phyloP scores from a whole-genome alignment of 1,140 invertebrate genomes.

The Aradophagus sp. region DNA sequence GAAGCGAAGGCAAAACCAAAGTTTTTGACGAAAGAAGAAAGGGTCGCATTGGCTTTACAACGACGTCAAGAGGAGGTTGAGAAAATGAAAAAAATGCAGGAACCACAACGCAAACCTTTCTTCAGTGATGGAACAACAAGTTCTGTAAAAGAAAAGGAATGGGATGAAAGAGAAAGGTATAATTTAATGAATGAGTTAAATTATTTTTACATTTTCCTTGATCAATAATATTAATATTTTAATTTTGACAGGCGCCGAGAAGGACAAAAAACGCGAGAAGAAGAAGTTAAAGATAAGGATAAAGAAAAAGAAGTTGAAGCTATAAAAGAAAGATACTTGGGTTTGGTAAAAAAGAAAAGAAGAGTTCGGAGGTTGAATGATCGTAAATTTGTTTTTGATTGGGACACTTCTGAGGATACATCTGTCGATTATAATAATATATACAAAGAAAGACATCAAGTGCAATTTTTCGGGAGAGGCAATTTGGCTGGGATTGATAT shows the following conservation, averaged over 20 bases:
- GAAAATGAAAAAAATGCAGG: slow-evolving; percentile 79
- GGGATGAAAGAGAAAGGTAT: slow-evolving; percentile 69
- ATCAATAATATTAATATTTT: too few relatives aligned
- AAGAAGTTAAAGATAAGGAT: slow-evolving; percentile 84
- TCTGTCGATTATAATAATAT: slow-evolving; percentile 97
- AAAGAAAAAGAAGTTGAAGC: slow-evolving; percentile 94
- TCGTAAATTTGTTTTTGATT: slow-evolving; percentile 99
- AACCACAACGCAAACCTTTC: slow-evolving; percentile 81
- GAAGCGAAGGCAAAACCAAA: slow-evolving; percentile 95
- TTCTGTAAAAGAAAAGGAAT: slow-evolving; percentile 64
- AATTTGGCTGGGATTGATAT: slow-evolving; percentile 99
- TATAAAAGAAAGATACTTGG: slow-evolving; percentile 96
- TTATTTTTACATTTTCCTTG: too few relatives aligned
- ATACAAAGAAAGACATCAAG: slow-evolving; percentile 96
- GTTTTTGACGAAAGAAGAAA: slow-evolving; percentile 97
- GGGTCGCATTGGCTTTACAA: slow-evolving; percentile 90
- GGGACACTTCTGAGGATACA: slow-evolving; percentile 99
- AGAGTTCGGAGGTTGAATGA: slow-evolving; percentile 95
- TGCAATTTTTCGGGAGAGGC: slow-evolving; percentile 98
- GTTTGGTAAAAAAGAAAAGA: slow-evolving; percentile 94
- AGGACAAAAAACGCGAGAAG: slow-evolving; percentile 70
- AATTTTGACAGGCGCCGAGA: slow-evolving; percentile 62
- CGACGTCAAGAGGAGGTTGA: slow-evolving; percentile 91
- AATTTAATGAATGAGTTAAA: slow-evolving; percentile 1
- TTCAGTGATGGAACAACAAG: slow-evolving; percentile 38